Evolutionary conservation across 1,140 invertebrate genomes (phyloP).

Genomic region (Zophobas atratus): DNA sequence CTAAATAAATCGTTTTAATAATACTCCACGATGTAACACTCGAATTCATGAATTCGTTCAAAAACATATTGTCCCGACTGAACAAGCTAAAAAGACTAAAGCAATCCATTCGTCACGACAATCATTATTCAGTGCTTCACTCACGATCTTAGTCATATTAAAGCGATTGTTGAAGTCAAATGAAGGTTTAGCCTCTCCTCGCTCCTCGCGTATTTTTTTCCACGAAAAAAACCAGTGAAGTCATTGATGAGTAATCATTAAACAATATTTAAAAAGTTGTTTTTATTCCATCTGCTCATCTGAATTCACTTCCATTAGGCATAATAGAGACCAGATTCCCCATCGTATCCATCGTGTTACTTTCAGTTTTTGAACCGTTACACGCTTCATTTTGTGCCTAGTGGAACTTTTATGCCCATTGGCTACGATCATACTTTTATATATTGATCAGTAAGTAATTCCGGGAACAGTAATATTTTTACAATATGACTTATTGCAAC

Average conservation of each 20-base stretch:
- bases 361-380: slow-evolving; percentile 42
- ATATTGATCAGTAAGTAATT: not conserved
- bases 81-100: not conserved
- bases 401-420: slow-evolving; percentile 32
- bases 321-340: slow-evolving; percentile 14
- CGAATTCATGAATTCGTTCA: not conserved
- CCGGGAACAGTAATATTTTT: too few species aligned
- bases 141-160: not conserved
- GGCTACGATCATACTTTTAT: not conserved
- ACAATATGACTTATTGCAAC: slow-evolving; percentile 1
- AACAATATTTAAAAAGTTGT: slow-evolving; percentile 27
- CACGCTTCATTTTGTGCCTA: slow-evolving; percentile 18
- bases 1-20: not conserved
- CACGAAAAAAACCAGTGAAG: slow-evolving; percentile 20
- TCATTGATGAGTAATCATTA: slow-evolving; percentile 30
- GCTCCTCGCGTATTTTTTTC: not conserved
- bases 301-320: slow-evolving; percentile 20
- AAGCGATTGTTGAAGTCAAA: slow-evolving; percentile 20
- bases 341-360: slow-evolving; percentile 19
- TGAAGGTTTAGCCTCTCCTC: slow-evolving; percentile 10
- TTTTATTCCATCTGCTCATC: slow-evolving; percentile 30
- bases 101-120: not conserved
- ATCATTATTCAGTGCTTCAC: not conserved
- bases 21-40: not conserved
- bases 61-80: not conserved